Conservation (phyloP, 2,888 invertebrate species). For the Latrodectus hesperus region DNA sequence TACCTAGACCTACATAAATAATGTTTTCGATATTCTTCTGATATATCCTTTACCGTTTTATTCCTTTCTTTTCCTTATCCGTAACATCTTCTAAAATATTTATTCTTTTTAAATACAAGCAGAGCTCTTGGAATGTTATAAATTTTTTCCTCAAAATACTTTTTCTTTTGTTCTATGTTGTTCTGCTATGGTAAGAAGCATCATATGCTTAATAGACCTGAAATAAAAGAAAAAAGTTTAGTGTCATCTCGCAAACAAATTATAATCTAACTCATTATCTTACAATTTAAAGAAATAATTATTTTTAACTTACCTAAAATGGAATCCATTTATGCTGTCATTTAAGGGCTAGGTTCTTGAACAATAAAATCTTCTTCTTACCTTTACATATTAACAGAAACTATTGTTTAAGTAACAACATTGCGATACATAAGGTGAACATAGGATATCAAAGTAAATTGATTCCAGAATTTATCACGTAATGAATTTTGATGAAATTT, state of each 20-base stretch:
- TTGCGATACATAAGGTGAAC: not conserved
- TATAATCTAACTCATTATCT: not conserved
- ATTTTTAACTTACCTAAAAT: conserved; percentile 35
- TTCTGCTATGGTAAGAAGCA: too few relatives aligned
- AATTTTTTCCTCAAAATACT: too few relatives aligned
- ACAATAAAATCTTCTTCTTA: conserved; percentile 53
- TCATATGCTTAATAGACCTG: not conserved
- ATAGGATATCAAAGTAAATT: not conserved
- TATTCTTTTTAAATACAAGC: too few relatives aligned
- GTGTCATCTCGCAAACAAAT: not conserved
- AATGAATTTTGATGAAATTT: too few relatives aligned
- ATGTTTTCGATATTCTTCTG: too few relatives aligned
- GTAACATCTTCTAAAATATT: too few relatives aligned
- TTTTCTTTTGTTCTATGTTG: too few relatives aligned
- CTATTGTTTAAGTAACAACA: conserved; percentile 22
- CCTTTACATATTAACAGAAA: conserved; percentile 33
- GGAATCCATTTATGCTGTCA: not conserved
- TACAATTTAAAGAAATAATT: not conserved
- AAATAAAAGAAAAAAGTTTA: conserved; percentile 13
- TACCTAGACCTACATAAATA: too few relatives aligned
- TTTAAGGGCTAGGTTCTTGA: conserved; percentile 22
- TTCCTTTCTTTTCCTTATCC: too few relatives aligned
- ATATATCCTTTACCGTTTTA: too few relatives aligned
- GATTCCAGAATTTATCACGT: too few relatives aligned
- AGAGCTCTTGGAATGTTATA: too few relatives aligned